phyloP scores from a whole-genome alignment of 2,888 invertebrate genomes.

The Caenorhabditis sp. region DNA sequence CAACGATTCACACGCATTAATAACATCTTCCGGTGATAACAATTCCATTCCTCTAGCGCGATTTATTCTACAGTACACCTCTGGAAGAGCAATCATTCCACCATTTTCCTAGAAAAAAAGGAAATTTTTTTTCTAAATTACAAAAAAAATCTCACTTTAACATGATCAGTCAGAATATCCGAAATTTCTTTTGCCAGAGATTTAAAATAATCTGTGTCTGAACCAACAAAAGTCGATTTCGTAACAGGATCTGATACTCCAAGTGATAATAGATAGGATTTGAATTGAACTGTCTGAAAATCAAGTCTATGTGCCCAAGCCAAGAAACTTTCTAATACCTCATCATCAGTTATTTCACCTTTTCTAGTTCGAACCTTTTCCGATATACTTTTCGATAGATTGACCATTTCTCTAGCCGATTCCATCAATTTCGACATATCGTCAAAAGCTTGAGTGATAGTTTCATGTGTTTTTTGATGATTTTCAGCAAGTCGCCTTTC shows the following conservation, averaged over 20 bases:
- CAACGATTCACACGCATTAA: conserved; percentile 82
- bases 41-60: conserved; percentile 93
- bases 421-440: conserved; percentile 92
- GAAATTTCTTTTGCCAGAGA: conserved; percentile 86
- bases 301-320: not conserved
- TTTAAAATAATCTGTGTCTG: conserved; percentile 83
- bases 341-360: conserved; percentile 94
- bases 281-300: conserved; percentile 86
- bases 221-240: conserved; percentile 82
- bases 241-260: conserved; percentile 98
- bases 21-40: conserved; percentile 92
- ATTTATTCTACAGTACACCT: conserved; percentile 95
- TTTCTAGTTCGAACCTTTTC: conserved; percentile 90
- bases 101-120: conserved; percentile 79
- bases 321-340: conserved; percentile 68
- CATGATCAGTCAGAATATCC: conserved; percentile 82
- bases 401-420: conserved; percentile 97
- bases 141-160: conserved; percentile 78
- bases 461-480: conserved; percentile 88
- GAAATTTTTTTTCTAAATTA: not conserved
- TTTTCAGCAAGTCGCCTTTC: conserved; percentile 89
- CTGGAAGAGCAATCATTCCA: conserved; percentile 94
- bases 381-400: conserved; percentile 88
- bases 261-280: conserved; percentile 91
- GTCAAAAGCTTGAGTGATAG: conserved; percentile 91